A percentile compares a stretch with the other conserved stretches of the same genome.
Conservation (phyloP, 1,140 invertebrate species). For the Drosophila watanabei region DNA sequence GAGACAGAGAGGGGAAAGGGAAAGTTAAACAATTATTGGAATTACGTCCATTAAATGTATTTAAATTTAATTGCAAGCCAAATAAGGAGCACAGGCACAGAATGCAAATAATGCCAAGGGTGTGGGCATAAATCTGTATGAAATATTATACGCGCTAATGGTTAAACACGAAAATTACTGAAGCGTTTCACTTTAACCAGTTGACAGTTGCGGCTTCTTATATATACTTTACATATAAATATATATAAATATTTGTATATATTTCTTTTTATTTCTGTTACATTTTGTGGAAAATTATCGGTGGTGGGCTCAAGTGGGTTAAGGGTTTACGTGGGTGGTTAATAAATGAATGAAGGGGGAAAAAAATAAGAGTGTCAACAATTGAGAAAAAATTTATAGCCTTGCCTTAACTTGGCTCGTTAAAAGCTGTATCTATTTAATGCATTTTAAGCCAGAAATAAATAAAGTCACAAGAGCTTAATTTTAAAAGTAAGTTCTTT, state of each 20-base stretch:
- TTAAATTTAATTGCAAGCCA: slow-evolving; percentile 41
- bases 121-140: slow-evolving; percentile 28
- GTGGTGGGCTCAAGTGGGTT: slow-evolving; percentile 2
- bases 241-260: neutral
- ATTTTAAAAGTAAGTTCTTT: neutral
- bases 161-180: slow-evolving; percentile 31
- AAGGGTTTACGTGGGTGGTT: neutral
- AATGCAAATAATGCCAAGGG: slow-evolving; percentile 5
- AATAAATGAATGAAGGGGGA: neutral
- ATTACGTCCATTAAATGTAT: slow-evolving; percentile 47
- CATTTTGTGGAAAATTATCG: slow-evolving; percentile 12
- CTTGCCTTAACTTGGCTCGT: neutral
- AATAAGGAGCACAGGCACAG: neutral
- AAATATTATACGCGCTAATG: slow-evolving; percentile 45
- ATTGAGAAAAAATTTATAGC: neutral
- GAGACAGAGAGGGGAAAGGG: neutral
- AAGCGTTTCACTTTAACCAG: slow-evolving; percentile 1
- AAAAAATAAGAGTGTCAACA: neutral
- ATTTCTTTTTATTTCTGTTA: neutral
- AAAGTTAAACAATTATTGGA: slow-evolving; percentile 57
- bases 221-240: neutral
- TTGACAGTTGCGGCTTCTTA: slow-evolving; percentile 28
- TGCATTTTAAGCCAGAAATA: neutral
- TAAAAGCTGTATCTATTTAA: neutral
- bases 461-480: neutral